Evolutionary conservation across 2,888 invertebrate species (phyloP).

Genomic region (Callimorpha dominula): DNA sequence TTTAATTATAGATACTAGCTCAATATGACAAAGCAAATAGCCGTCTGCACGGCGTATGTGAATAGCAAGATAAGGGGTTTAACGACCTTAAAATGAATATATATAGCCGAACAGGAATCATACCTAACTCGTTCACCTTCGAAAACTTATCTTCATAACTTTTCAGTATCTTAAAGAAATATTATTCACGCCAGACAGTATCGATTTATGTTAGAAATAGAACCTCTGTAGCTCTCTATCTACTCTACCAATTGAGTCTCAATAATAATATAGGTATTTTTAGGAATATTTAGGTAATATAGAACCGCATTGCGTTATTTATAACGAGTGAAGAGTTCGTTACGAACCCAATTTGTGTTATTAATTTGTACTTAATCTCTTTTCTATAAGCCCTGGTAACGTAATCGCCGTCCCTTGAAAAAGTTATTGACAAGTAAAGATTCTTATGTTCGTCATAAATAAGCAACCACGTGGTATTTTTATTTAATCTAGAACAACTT

Average conservation of each 20-base stretch:
- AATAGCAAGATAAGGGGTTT: conserved; percentile 30
- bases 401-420: too few species aligned
- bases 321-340: background rate
- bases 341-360: background rate
- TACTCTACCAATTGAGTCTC: background rate
- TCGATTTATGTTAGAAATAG: conserved; percentile 9
- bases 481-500: too few species aligned
- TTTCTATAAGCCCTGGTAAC: background rate
- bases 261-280: background rate
- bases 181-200: background rate
- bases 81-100: conserved; percentile 19
- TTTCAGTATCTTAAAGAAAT: background rate
- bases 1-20: conserved; percentile 28
- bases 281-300: background rate
- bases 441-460: too few species aligned
- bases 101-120: background rate
- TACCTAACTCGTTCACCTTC: conserved; percentile 8
- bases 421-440: too few species aligned
- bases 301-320: background rate
- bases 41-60: conserved; percentile 5
- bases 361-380: background rate
- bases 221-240: conserved; percentile 8
- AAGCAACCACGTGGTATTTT: too few species aligned
- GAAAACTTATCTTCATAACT: conserved; percentile 1
- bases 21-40: conserved; percentile 22